phyloP scores from a whole-genome alignment of 2,113 vertebrate genomes.

The Myrmophylax atrothorax region DNA sequence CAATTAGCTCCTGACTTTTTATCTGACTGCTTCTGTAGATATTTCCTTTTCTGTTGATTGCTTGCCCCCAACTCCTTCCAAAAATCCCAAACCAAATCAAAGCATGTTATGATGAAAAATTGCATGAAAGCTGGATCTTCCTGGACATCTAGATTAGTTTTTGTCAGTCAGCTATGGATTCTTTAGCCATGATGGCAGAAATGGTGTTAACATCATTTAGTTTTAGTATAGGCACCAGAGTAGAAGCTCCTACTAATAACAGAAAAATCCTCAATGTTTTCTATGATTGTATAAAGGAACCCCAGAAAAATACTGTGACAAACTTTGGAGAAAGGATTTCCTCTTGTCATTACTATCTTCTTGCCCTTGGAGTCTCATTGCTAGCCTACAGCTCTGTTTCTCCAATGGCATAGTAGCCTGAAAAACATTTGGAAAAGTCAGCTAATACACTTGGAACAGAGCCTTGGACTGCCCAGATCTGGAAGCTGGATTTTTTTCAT shows the following conservation, averaged over 20 bases:
- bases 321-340: background rate
- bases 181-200: background rate
- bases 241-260: background rate
- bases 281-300: background rate
- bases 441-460: background rate
- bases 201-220: background rate
- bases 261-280: background rate
- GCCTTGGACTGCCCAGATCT: background rate
- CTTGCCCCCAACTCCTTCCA: background rate
- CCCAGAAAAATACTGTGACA: background rate
- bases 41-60: background rate
- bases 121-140: background rate
- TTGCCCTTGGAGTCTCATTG: background rate
- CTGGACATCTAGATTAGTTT: background rate
- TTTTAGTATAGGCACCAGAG: background rate
- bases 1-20: background rate
- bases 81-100: background rate
- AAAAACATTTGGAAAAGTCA: background rate
- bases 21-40: background rate
- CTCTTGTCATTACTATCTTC: accelerated
- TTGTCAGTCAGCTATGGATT: background rate
- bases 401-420: background rate
- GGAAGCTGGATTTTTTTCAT: background rate
- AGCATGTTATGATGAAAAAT: background rate
- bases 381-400: background rate